phyloP scores from a whole-genome alignment of 2,888 invertebrate genomes.

The Xestobium rufovillosum region DNA sequence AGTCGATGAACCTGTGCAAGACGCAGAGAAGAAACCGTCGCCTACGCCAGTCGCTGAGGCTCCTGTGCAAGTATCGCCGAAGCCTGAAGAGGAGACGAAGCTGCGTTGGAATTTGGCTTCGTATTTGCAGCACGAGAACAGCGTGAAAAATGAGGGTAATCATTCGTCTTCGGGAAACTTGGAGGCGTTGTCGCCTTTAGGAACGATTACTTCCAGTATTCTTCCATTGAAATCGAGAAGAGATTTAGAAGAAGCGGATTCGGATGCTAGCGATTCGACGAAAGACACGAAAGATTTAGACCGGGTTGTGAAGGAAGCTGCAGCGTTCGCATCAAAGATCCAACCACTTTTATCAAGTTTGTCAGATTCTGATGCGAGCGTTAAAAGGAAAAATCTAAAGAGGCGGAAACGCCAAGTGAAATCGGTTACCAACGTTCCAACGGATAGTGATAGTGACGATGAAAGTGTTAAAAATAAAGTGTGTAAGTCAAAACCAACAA shows the following conservation, averaged over 20 bases:
- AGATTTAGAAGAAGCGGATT: conserved; percentile 30
- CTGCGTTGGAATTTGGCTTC: conserved; percentile 37
- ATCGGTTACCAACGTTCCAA: conserved; percentile 17
- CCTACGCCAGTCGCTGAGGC: conserved; percentile 30
- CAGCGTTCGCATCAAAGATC: conserved; percentile 27
- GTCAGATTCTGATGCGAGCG: conserved; percentile 46
- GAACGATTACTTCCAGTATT: conserved; percentile 21
- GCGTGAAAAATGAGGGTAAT: conserved; percentile 21
- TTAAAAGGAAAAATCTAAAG: conserved; percentile 23
- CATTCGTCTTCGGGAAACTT: too few species aligned
- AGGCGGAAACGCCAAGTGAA: conserved; percentile 36
- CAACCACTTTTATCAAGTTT: conserved; percentile 51
- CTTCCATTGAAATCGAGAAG: conserved; percentile 21
- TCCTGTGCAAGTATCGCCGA: conserved; percentile 36
- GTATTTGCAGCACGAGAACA: conserved; percentile 38
- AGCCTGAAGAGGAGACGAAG: conserved; percentile 44
- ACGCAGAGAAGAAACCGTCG: conserved; percentile 14
- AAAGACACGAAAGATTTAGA: conserved; percentile 52
- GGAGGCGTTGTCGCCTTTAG: conserved; percentile 17
- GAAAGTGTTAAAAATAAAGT: conserved; percentile 26
- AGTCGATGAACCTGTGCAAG: conserved; percentile 39
- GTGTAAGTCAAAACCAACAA: conserved; percentile 31
- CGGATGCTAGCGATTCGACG: conserved; percentile 46
- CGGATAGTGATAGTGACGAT: conserved; percentile 30
- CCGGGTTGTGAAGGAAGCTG: conserved; percentile 49